Percentiles rank a stretch among this genome's conserved stretches.
phyloP scores from a whole-genome alignment of 2,888 invertebrate genomes.

The Drosophila yooni region DNA sequence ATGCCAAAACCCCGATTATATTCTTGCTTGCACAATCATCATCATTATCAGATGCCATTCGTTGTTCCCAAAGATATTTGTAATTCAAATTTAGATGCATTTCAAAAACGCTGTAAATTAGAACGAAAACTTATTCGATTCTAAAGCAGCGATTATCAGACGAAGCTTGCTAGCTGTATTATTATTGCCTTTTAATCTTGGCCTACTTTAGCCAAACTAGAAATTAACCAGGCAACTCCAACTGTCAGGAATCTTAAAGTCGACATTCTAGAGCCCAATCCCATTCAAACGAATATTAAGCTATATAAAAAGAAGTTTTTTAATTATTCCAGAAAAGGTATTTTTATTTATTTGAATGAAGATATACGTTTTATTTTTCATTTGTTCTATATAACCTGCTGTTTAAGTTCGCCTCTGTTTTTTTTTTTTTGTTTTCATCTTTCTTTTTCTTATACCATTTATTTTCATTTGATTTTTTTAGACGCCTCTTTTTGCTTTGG shows the following conservation, averaged over 20 bases:
- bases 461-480: slow-evolving; percentile 27
- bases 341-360: slow-evolving; percentile 80
- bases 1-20: not conserved
- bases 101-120: not conserved
- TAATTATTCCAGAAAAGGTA: slow-evolving; percentile 84
- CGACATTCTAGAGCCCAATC: not conserved
- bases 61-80: not conserved
- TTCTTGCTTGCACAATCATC: not conserved
- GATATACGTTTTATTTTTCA: slow-evolving; percentile 72
- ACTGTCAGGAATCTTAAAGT: not conserved
- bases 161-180: not conserved
- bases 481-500: slow-evolving; percentile 20
- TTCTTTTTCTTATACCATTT: slow-evolving; percentile 20
- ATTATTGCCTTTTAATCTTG: not conserved
- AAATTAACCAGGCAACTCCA: not conserved
- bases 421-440: not conserved
- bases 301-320: slow-evolving; percentile 25
- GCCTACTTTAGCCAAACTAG: not conserved
- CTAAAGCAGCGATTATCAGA: not conserved
- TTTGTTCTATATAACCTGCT: slow-evolving; percentile 69
- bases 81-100: not conserved
- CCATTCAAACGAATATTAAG: not conserved
- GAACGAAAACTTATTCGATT: not conserved
- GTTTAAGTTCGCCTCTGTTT: slow-evolving; percentile 41
- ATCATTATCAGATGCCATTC: not conserved